Evolutionary conservation across 2,113 vertebrate genomes (phyloP), one percentile per base, ranked within the genome.

Genomic region (Todiramphus saurophagus): DNA sequence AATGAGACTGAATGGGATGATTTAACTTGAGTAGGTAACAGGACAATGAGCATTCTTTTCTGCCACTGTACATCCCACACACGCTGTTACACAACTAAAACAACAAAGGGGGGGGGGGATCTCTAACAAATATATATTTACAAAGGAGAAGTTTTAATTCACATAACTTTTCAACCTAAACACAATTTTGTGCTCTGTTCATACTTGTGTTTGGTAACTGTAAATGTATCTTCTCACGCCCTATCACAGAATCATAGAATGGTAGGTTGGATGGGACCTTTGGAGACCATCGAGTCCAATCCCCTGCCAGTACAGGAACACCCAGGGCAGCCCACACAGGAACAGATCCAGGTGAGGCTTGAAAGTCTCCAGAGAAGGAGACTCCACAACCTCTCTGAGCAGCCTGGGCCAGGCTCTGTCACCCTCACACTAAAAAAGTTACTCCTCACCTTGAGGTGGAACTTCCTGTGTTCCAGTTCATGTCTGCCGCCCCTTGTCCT

Each of bases 11-110:
- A 53, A 88, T 4, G 11, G 44, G 25, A 59, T 41, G 33, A 79
- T 18, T 30, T 56, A 8, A 4, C 16, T 8, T 1, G 1, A 46
- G 24, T 2, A 80, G 9, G 21, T 41, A 73, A 35, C 0, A 2
- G 2, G 4, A 63, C 7, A 25, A 58, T 51, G 24, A 56, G n/a
- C 11, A 58, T 14, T 46, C 19, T 43, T 50, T 60, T 56, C 44
- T 46, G 15, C 28, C 17, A 25, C 1, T 44, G 12, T 14, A 31
- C 31, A 44, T 23, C 30, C 50, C 16, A 39, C 4, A 51, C 7
- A 30, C 31, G 35, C 13, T 30, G 30, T 20, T 3, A 30, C 13
- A 43, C 12, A 27, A 4, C 23, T 13, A 13, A 53, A 53, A 28
- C 28, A 53, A 53, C 14, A 25, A 16, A 14, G 25, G 18, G 25